Base-by-base conservation (phyloP, 2,888 invertebrate genomes). In the Archaeoteleia sp. region DNA sequence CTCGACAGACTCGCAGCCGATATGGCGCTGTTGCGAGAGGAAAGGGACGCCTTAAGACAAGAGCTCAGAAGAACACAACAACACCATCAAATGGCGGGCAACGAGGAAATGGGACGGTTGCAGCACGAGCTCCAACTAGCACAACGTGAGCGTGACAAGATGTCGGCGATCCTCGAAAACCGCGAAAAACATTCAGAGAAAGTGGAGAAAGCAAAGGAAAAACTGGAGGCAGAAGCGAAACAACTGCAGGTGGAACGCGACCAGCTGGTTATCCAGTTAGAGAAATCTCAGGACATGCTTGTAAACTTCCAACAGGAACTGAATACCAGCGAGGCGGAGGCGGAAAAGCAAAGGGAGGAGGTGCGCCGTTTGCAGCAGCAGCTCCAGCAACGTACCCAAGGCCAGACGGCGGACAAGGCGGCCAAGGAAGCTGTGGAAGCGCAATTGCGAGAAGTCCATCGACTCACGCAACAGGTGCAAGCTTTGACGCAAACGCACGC, bases 271-370 rank as follows among this genome's bases (percentile, higher is more conserved):
- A 91, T 93, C 71, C 96, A 96, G 83, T 84, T 96, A 81, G 95
- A 96, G 85, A 96, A 96, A 86, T 95, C 95, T 32, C 96, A 96
- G 84, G 95, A 95, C 75, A 95, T 96, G 91, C 87, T 96, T 60
- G 92, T 95, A 86, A 95, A 95, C 86, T 95, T 96, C 93, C 96
- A 95, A 84, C 92, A 95, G 82, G 95, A 96, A 82, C 85, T 96
- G 45, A 94, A 94, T 73, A 90, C 92, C 72, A 92, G 93, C 73
- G 95, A 95, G 86, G 89, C 91, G 34, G 95, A 94, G 82, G 86
- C 94, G 67, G 94, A 94, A 79, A 91, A 92, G 79, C 93, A 93
- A 76, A 90, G 92, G 58, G 92, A 92, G 72, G 95, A 95, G 85
- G 90, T 93, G 1, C 90, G 91, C 45, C 89, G 92, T 76, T 84